Conservation (phyloP, 2,888 invertebrate genomes). For the Sarcophaga variegata region DNA sequence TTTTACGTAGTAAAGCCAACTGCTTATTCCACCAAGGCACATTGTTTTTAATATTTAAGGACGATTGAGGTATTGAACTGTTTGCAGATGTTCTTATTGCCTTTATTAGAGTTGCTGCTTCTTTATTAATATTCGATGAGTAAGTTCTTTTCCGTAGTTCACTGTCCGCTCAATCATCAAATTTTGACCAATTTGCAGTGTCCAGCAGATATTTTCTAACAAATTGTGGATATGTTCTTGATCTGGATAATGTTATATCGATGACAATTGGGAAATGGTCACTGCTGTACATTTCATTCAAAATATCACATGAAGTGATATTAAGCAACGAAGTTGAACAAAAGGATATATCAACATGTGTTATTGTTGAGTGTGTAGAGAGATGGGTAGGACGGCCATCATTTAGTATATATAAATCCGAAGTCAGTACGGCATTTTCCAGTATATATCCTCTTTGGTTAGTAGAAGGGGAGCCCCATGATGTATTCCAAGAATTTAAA, state of each 20-base stretch:
- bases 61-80: constrained; percentile 7
- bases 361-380: neutral
- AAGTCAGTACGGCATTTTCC: too few species aligned
- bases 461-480: too few species aligned
- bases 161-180: neutral
- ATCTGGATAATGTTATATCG: neutral
- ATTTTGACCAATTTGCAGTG: neutral
- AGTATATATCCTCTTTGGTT: too few species aligned
- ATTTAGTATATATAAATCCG: too few species aligned
- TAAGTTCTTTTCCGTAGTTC: constrained; percentile 8
- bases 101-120: constrained; percentile 12
- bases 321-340: neutral
- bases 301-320: neutral
- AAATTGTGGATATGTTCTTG: neutral
- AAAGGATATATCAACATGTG: neutral
- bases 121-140: neutral
- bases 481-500: too few species aligned
- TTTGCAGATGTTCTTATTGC: constrained; percentile 1
- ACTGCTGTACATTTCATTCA: neutral
- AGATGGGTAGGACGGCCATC: too few species aligned
- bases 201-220: constrained; percentile 16
- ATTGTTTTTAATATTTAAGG: neutral
- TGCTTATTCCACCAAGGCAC: constrained; percentile 21
- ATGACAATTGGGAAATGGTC: neutral
- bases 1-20: neutral